Evolutionary conservation across 2,888 invertebrate genomes (phyloP).

Genomic region (Muschampia plurimacula): DNA sequence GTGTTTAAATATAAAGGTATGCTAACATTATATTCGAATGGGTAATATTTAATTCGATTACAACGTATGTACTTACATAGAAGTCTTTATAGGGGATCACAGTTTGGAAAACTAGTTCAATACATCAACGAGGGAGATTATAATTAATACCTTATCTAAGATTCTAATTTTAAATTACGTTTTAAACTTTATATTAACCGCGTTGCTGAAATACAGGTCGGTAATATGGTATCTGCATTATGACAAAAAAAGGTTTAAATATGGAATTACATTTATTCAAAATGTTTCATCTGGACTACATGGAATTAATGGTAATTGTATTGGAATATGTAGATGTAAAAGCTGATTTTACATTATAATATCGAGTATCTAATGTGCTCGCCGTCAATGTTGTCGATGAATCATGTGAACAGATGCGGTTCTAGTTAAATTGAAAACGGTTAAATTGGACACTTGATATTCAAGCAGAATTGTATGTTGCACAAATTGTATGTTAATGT

Average conservation of each 20-base stretch:
- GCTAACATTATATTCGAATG: slow-evolving; percentile 53
- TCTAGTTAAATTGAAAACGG: slow-evolving; percentile 3
- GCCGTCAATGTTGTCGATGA: slow-evolving; percentile 11
- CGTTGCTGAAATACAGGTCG: not conserved
- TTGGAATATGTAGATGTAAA: not conserved
- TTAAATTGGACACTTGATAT: slow-evolving; percentile 20
- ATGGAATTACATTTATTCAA: not conserved
- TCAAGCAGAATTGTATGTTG: not conserved
- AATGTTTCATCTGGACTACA: not conserved
- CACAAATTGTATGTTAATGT: not conserved
- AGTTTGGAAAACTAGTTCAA: slow-evolving; percentile 83
- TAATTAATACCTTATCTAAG: slow-evolving; percentile 41
- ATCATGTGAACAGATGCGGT: not conserved
- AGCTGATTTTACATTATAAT: not conserved
- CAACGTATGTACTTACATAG: slow-evolving; percentile 74
- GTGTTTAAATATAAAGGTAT: slow-evolving; percentile 46
- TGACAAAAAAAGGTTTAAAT: not conserved
- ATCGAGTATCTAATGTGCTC: not conserved
- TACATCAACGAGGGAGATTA: slow-evolving; percentile 66
- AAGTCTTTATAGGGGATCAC: slow-evolving; percentile 86
- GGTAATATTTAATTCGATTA: slow-evolving; percentile 56
- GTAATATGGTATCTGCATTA: not conserved
- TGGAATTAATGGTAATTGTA: not conserved
- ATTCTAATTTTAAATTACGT: slow-evolving; percentile 22
- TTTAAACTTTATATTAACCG: slow-evolving; percentile 1